These are phyloP conservation scores for Lamellibrachia satsuma DNA, from an alignment of 2,888 invertebrate species.

Conservation along the genomic window DNA sequence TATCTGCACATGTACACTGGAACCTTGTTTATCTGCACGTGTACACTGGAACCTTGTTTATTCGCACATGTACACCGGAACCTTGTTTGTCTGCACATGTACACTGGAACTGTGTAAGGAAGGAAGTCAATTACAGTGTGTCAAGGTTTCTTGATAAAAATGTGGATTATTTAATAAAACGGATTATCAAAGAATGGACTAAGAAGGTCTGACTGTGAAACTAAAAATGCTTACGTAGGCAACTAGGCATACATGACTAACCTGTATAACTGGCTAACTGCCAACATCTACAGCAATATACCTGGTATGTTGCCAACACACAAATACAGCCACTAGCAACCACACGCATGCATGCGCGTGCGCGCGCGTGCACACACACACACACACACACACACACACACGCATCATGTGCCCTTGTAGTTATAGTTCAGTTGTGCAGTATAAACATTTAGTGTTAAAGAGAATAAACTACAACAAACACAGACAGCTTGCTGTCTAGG, in stretches of 20 bases:
- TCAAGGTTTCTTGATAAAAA: no score
- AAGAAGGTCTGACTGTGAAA: not conserved
- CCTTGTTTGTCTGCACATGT: no score
- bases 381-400: not conserved
- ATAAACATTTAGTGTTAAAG: not conserved
- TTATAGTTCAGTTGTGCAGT: not conserved
- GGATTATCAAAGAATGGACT: not conserved
- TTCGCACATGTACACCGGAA: no score
- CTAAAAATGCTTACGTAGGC: no score
- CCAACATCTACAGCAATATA: not conserved
- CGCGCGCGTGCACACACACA: not conserved
- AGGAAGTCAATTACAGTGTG: no score
- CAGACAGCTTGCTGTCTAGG: not conserved
- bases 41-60: no score
- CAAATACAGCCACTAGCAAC: not conserved
- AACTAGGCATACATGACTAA: not conserved
- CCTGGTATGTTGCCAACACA: not conserved
- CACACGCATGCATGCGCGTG: not conserved
- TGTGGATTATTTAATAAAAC: no score
- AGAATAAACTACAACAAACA: not conserved
- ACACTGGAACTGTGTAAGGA: no score
- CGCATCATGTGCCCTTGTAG: not conserved
- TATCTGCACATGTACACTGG: no score
- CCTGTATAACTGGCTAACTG: not conserved
- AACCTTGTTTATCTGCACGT: no score